Evolutionary conservation across 1,140 invertebrate species (phyloP).

Genomic region (Heliconius hermathena): DNA sequence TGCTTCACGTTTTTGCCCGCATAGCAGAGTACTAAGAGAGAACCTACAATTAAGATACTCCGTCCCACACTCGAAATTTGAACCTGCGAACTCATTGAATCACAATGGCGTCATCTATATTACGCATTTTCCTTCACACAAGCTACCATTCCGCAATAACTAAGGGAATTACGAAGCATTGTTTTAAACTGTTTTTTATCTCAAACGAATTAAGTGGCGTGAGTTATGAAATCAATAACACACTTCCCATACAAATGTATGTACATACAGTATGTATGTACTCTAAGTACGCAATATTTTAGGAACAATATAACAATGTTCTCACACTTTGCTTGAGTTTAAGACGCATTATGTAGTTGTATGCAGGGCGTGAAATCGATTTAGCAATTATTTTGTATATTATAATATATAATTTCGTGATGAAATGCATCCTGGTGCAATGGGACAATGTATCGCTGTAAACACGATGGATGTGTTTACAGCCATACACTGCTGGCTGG

Average conservation of each 20-base stretch:
- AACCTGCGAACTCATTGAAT: not conserved
- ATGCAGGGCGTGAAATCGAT: not conserved
- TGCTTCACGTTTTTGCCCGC: too few species aligned
- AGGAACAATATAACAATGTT: not conserved
- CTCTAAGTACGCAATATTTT: not conserved
- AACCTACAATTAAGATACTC: too few species aligned
- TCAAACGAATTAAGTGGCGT: constrained; percentile 1
- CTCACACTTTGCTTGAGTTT: not conserved
- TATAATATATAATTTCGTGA: not conserved
- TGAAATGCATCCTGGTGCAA: too few species aligned
- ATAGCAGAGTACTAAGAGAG: too few species aligned
- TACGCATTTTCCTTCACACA: constrained; percentile 1
- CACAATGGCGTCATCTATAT: not conserved
- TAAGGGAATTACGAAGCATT: constrained; percentile 1
- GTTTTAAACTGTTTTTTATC: constrained; percentile 14
- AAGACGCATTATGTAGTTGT: not conserved
- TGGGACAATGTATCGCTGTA: too few species aligned
- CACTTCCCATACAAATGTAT: constrained; percentile 18
- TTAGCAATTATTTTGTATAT: not conserved
- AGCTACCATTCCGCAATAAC: constrained; percentile 9
- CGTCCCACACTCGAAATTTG: not conserved
- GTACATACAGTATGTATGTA: not conserved
- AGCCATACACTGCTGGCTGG: too few species aligned
- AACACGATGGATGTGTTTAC: too few species aligned
- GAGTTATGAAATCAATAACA: constrained; percentile 26